phyloP scores from a whole-genome alignment of 2,888 invertebrate genomes.

The Cryptus armator region DNA sequence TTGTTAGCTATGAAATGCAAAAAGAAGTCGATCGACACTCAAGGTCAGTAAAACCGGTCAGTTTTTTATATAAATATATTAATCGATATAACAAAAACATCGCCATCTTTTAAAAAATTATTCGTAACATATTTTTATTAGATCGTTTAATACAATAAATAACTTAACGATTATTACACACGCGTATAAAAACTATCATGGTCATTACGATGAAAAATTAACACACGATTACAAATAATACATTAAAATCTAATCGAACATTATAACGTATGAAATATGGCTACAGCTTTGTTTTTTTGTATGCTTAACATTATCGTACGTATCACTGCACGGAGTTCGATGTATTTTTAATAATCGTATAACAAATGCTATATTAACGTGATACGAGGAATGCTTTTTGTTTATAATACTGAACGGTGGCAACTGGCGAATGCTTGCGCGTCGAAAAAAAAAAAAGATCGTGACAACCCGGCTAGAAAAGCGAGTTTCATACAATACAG shows the following conservation, averaged over 20 bases:
- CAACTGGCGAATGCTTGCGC: conserved; percentile 40
- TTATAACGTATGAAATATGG: not conserved
- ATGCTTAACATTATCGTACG: not conserved
- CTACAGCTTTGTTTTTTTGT: conserved; percentile 2
- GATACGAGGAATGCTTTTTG: conserved; percentile 34
- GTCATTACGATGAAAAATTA: not conserved
- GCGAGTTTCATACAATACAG: not conserved
- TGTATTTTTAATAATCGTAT: conserved; percentile 6
- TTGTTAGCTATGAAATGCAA: conserved; percentile 1
- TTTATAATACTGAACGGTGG: conserved; percentile 67
- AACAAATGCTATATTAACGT: conserved; percentile 4
- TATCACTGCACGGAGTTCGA: conserved; percentile 23
- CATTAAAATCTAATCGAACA: conserved; percentile 4
- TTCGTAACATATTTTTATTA: conserved; percentile 21
- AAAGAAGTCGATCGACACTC: not conserved
- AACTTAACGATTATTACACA: conserved; percentile 32
- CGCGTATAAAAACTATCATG: conserved; percentile 22
- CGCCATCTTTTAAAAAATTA: not conserved
- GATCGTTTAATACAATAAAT: conserved; percentile 42
- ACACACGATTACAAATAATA: not conserved
- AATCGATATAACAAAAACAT: not conserved
- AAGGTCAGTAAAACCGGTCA: not conserved
- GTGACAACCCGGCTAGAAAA: not conserved
- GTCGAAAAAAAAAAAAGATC: conserved; percentile 6
- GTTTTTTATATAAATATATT: not conserved